phyloP scores from a whole-genome alignment of 2,113 vertebrate species.

The Myotis lucifugus region DNA sequence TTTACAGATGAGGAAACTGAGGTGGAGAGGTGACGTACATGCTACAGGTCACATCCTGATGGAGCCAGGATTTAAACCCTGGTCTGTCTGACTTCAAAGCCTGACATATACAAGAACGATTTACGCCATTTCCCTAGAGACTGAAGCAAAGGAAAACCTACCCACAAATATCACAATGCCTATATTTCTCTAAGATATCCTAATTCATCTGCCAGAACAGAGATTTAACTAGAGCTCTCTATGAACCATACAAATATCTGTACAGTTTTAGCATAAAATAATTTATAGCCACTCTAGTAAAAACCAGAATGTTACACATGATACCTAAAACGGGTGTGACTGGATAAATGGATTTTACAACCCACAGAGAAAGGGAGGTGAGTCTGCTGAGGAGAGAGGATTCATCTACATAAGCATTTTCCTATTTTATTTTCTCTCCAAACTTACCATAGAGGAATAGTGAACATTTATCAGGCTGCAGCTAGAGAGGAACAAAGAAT shows the following conservation, averaged over 20 bases:
- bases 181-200: constrained; percentile 4
- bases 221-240: not conserved
- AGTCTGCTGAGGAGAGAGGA: not conserved
- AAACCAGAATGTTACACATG: not conserved
- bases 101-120: not conserved
- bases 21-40: not conserved
- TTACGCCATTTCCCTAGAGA: not conserved
- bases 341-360: not conserved
- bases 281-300: not conserved
- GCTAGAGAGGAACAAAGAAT: not conserved
- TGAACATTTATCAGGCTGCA: not conserved
- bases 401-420: not conserved
- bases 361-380: not conserved
- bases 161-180: not conserved
- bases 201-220: not conserved
- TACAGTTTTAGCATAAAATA: not conserved
- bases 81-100: not conserved
- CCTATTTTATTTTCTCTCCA: not conserved
- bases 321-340: not conserved
- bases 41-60: not conserved
- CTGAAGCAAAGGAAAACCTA: not conserved
- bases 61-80: not conserved
- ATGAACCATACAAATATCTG: not conserved
- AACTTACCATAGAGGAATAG: not conserved
- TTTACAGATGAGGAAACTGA: constrained; percentile 23